Conservation (phyloP, 2,113 vertebrate species). For the Larimichthys crocea region DNA sequence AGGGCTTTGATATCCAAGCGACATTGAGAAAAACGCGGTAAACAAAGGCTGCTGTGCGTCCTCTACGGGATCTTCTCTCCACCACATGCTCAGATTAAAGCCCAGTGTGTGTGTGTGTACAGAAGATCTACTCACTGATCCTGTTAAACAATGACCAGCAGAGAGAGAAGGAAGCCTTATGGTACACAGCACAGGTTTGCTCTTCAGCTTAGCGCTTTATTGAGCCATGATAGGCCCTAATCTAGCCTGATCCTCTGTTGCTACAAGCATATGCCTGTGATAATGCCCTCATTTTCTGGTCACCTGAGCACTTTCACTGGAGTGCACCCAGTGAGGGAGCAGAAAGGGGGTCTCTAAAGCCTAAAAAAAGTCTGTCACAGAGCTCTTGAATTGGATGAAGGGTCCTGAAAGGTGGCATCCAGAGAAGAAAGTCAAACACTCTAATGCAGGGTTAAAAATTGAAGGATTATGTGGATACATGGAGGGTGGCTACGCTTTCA, state of each 20-base stretch:
- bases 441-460: constrained; percentile 80
- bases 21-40: constrained; percentile 28
- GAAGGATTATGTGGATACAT: constrained; percentile 78
- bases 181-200: constrained; percentile 77
- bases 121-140: constrained; percentile 68
- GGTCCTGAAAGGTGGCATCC: constrained; percentile 65
- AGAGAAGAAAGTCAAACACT: constrained; percentile 85
- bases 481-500: constrained; percentile 82
- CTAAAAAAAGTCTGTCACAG: constrained; percentile 53
- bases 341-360: constrained; percentile 69
- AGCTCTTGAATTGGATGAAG: constrained; percentile 63
- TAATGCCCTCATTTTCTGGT: constrained; percentile 85
- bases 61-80: constrained; percentile 20
- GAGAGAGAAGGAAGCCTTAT: constrained; percentile 67
- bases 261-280: constrained; percentile 82
- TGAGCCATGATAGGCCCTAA: constrained; percentile 78
- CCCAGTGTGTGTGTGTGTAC: constrained; percentile 42
- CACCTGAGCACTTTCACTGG: constrained; percentile 83
- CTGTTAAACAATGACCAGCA: constrained; percentile 71
- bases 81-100: constrained; percentile 66
- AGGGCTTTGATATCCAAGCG: constrained; percentile 23
- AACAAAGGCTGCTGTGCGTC: constrained; percentile 31
- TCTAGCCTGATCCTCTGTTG: constrained; percentile 80
- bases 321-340: constrained; percentile 58
- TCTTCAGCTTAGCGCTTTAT: constrained; percentile 77